A percentile compares a stretch with the other conserved stretches of the same genome.
Conservation (phyloP, 2,113 vertebrate species). For the Rhynchomys soricoides region DNA sequence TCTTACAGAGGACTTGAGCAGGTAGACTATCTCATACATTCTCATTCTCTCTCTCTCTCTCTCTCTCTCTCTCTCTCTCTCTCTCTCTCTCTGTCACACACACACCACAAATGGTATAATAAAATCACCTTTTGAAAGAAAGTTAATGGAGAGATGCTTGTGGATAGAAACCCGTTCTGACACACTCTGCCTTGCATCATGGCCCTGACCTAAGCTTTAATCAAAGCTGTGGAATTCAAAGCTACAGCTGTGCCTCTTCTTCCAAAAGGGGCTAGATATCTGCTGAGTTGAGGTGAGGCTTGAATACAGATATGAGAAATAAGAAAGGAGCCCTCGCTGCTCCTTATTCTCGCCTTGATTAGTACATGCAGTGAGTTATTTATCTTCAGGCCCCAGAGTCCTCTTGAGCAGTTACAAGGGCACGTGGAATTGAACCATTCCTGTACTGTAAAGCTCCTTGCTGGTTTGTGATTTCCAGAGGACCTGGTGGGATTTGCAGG, state of each 20-base stretch:
- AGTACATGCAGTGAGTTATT: constrained; percentile 42
- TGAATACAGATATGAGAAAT: neutral
- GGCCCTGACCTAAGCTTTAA: neutral
- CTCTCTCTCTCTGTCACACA: neutral
- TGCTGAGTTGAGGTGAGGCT: constrained; percentile 22
- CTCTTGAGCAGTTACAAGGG: constrained; percentile 47
- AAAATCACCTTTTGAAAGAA: neutral
- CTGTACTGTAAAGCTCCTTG: constrained; percentile 33
- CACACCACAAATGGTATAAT: neutral
- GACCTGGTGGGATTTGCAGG: constrained; percentile 40
- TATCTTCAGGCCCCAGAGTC: constrained; percentile 25
- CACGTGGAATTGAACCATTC: neutral
- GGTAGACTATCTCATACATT: no score
- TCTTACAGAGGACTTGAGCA: no score
- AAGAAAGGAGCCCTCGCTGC: neutral
- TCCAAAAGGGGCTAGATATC: neutral
- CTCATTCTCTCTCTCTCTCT: neutral
- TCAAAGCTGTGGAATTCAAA: constrained; percentile 37
- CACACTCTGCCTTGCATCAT: neutral
- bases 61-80: neutral
- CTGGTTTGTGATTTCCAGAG: constrained; percentile 61
- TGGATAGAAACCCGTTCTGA: neutral
- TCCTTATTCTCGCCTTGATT: constrained; percentile 45
- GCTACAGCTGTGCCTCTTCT: neutral
- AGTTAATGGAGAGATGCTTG: constrained; percentile 16